phyloP scores from a whole-genome alignment of 1,140 invertebrate species.

The Paralvinella palmiformis region DNA sequence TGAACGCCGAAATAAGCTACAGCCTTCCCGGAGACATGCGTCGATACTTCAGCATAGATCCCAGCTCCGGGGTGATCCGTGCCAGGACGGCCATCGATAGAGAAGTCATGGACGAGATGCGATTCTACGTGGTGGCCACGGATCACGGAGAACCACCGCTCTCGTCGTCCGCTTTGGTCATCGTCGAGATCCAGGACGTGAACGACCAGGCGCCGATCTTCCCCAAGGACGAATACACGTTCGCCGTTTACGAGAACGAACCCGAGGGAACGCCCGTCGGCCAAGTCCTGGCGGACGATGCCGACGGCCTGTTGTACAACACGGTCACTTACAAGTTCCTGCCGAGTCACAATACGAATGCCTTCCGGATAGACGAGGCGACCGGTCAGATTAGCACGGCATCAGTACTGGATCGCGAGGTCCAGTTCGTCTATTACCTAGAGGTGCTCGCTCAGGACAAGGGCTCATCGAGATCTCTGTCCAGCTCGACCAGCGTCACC shows the following conservation, averaged over 20 bases:
- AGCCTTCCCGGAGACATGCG: slow-evolving; percentile 58
- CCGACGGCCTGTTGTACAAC: slow-evolving; percentile 10
- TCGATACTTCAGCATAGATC: slow-evolving; percentile 74
- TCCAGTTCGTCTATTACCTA: slow-evolving; percentile 3
- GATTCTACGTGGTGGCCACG: slow-evolving; percentile 10
- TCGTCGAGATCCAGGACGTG: slow-evolving; percentile 16
- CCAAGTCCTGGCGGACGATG: slow-evolving; percentile 11
- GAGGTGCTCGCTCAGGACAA: slow-evolving; percentile 11
- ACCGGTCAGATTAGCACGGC: slow-evolving; percentile 14
- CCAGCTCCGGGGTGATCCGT: slow-evolving; percentile 78
- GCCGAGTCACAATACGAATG: neutral
- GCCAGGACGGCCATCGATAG: slow-evolving; percentile 79
- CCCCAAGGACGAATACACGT: slow-evolving; percentile 2
- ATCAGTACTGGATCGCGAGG: slow-evolving; percentile 12
- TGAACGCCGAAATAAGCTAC: slow-evolving; percentile 48
- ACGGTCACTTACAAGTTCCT: slow-evolving; percentile 12
- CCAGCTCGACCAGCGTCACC: neutral
- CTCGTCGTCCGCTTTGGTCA: slow-evolving; percentile 12
- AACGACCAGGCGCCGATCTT: slow-evolving; percentile 19
- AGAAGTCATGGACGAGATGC: slow-evolving; percentile 51
- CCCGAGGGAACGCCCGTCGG: slow-evolving; percentile 11
- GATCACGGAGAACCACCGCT: slow-evolving; percentile 13
- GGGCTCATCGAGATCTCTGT: slow-evolving; percentile 7
- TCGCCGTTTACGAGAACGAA: slow-evolving; percentile 16
- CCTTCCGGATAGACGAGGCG: slow-evolving; percentile 12